phyloP scores from a whole-genome alignment of 2,113 vertebrate species.

The Rhea pennata region DNA sequence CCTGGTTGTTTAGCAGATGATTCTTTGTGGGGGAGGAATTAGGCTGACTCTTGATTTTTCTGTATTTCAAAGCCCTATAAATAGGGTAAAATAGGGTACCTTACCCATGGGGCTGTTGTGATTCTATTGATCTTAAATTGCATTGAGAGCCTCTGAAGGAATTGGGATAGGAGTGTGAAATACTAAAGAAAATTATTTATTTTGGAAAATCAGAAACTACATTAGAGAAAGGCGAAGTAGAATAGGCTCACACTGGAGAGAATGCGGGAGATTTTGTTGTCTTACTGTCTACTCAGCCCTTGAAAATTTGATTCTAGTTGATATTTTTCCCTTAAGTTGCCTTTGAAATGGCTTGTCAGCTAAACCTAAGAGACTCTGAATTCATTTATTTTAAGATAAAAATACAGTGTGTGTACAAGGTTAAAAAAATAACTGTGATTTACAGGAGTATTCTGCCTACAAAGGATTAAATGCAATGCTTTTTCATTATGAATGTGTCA shows the following conservation, averaged over 20 bases:
- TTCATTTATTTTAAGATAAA: conserved; percentile 59
- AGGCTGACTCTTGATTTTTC: background rate
- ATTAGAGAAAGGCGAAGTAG: background rate
- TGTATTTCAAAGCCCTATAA: background rate
- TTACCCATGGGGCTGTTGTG: background rate
- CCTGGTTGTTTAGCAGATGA: background rate
- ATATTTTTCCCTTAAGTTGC: conserved; percentile 34
- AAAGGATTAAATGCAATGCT: conserved; percentile 57
- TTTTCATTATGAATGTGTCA: conserved; percentile 75
- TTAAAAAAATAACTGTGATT: conserved; percentile 64
- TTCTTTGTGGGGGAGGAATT: background rate
- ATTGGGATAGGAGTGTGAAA: background rate
- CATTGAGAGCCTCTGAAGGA: background rate
- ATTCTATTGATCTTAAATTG: background rate
- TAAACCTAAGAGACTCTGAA: conserved; percentile 31
- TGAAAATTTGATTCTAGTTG: background rate
- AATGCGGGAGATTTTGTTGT: background rate
- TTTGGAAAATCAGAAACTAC: background rate
- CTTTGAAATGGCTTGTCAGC: conserved; percentile 51
- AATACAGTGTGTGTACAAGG: conserved; percentile 60
- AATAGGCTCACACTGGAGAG: background rate
- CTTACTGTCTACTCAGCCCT: background rate
- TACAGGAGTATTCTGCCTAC: conserved; percentile 51
- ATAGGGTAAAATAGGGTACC: background rate
- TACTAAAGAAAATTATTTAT: background rate